phyloP scores from a whole-genome alignment of 2,113 vertebrate genomes.

The Cottus gobio region DNA sequence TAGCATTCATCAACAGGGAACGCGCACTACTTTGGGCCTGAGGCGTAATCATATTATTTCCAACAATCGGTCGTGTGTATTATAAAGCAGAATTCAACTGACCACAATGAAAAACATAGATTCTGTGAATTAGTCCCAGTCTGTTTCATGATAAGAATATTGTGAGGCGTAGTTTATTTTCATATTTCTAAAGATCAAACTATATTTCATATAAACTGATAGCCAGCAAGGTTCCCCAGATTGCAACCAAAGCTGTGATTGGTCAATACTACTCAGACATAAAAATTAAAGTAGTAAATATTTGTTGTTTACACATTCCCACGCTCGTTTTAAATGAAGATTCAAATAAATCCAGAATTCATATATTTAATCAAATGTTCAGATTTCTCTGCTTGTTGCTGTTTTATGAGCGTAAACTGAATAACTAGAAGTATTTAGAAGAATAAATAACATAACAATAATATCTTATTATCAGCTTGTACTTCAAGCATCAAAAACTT shows the following conservation, averaged over 20 bases:
- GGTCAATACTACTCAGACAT: too few relatives aligned
- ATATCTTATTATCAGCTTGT: too few relatives aligned
- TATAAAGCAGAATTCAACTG: constrained; percentile 14
- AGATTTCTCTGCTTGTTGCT: too few relatives aligned
- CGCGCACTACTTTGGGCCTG: background rate
- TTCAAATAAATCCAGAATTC: background rate
- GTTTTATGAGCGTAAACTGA: too few relatives aligned
- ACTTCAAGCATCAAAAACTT: background rate
- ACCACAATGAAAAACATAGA: background rate
- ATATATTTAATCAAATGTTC: background rate
- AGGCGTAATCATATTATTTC: constrained; percentile 37
- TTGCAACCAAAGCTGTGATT: too few relatives aligned
- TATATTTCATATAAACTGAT: too few relatives aligned
- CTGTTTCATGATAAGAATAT: background rate
- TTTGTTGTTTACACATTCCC: too few relatives aligned
- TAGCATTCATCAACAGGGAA: constrained; percentile 62
- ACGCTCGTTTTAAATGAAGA: background rate
- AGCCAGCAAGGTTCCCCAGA: too few relatives aligned
- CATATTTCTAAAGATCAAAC: background rate
- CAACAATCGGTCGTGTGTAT: constrained; percentile 29
- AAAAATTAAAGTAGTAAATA: too few relatives aligned
- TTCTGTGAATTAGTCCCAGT: background rate
- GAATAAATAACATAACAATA: background rate
- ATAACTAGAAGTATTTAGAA: too few relatives aligned
- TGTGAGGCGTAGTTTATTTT: background rate